Evolutionary conservation across 2,113 vertebrate genomes (phyloP).

Genomic region (Atractosteus spatula): DNA sequence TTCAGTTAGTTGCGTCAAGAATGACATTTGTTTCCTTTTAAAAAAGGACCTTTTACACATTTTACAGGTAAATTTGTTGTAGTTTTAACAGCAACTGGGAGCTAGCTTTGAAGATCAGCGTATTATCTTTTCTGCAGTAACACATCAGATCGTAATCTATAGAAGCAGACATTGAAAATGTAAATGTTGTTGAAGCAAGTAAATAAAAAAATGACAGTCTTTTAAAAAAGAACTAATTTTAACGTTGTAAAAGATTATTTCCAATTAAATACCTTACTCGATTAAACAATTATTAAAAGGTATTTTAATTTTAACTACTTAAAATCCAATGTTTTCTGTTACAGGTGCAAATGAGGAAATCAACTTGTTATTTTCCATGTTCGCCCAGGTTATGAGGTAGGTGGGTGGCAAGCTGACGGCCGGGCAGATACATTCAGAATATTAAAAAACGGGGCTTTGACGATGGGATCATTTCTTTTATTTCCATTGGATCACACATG

Average conservation of each 20-base stretch:
- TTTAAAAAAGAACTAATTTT: not conserved
- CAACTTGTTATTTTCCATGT: constrained; percentile 45
- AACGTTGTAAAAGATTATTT: not conserved
- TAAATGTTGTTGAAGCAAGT: too few species aligned
- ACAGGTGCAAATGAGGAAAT: constrained; percentile 51
- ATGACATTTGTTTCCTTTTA: too few species aligned
- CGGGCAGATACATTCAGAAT: not conserved
- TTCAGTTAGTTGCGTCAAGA: too few species aligned
- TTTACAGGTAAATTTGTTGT: too few species aligned
- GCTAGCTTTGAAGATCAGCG: too few species aligned
- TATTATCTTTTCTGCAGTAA: too few species aligned
- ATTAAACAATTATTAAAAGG: not conserved
- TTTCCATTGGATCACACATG: not conserved
- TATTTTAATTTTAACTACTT: not conserved
- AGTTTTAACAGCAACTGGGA: too few species aligned
- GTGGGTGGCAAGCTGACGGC: not conserved
- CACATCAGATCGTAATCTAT: too few species aligned
- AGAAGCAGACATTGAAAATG: too few species aligned
- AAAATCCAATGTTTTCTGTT: constrained; percentile 1
- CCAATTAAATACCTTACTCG: too few species aligned
- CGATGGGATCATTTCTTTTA: not conserved
- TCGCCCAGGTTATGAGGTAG: constrained; percentile 54
- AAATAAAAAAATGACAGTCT: not conserved
- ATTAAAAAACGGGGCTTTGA: not conserved
- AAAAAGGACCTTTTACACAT: too few species aligned